Percentiles rank a stretch among this genome's conserved stretches.
phyloP scores from a whole-genome alignment of 2,797 vertebrate genomes.

The Okamejei kenojei region DNA sequence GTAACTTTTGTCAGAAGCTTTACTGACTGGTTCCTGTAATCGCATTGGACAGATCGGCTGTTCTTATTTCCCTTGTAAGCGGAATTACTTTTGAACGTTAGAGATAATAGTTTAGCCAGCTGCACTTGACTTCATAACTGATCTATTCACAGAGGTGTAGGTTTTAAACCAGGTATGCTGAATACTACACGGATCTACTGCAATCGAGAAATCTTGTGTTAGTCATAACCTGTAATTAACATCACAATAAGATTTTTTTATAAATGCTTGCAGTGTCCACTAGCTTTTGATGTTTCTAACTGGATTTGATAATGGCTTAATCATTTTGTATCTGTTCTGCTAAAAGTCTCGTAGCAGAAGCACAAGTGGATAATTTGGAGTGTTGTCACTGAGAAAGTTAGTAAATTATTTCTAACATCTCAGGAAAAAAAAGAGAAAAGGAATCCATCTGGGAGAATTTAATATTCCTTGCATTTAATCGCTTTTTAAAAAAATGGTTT shows the following conservation, averaged over 20 bases:
- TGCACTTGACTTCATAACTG: background rate
- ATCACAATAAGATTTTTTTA: background rate
- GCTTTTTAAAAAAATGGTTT: too few species aligned
- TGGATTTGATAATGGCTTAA: background rate
- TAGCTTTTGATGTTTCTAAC: background rate
- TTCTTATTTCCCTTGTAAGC: background rate
- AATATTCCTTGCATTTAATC: background rate
- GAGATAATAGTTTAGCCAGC: background rate
- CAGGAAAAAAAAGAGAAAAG: too few species aligned
- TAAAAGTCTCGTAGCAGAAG: background rate
- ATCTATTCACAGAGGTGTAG: background rate
- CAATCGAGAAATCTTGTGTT: background rate
- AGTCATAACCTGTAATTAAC: slow-evolving; percentile 1
- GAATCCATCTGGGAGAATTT: too few species aligned
- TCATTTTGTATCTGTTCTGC: background rate
- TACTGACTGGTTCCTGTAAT: background rate
- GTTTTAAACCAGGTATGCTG: background rate
- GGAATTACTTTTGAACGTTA: slow-evolving; percentile 11
- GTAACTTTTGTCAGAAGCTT: background rate
- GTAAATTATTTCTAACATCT: background rate
- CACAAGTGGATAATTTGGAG: background rate
- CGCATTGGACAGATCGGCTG: background rate
- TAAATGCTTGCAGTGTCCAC: background rate
- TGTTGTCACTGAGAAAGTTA: background rate
- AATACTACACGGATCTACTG: background rate